Base-by-base conservation (phyloP, 2,797 vertebrate genomes). In the Psittacula derbiana region DNA sequence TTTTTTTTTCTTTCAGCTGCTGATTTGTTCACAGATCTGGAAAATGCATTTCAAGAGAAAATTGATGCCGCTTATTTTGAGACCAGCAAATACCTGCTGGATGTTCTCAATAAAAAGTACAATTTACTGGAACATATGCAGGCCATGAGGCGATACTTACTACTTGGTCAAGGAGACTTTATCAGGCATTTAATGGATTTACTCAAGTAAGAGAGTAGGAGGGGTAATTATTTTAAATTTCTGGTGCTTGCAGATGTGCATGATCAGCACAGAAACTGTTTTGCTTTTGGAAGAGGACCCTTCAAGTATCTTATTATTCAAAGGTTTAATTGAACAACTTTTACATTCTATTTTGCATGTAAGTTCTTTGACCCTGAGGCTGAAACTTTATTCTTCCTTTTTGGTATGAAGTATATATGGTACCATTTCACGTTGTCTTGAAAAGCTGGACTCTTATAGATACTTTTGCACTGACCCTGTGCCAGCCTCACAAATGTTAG, bases 141-240 rank as follows among this genome's bases (percentile, higher is more conserved):
- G 97, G 99, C 99, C 80, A 99, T 99, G 99, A 98, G 99, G 55
- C 98, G 99, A 72, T 99, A 99, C 98, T 97, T 99, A 95, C 98
- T 99, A 60, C 98, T 99, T 41, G 99, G 99, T 82, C 99, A 99
- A 96, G 99, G 99, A 87, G 99, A 99, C 97, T 99, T 99, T 96
- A 99, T 99, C 97, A 97, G 99, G 36, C 99, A 99, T 95, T 98
- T 99, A 83, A 99, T 99, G 99, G 99, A 99, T 97, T 98, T 99
- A 93, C 98, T 99, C 31, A 99, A 99, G 99, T 99, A 86, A 98
- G 99, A 93, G 30, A 80, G 23, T 79, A 33, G 47, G n/a, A 58
- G 27, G 69, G 60, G 10, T 88, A 74, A 65, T 78, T 76, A 20
- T 31, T 38, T 41, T 94, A 36, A 74, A 62, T 84, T 95, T 93